These are phyloP conservation scores for human DNA, from an alignment of 2,113 vertebrate species.

Conservation along the genomic window GRCh38 chrX:78494501-78495000, in stretches of 20 bases:
- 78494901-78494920: no score
- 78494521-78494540: neutral
- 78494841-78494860: neutral
- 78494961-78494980: no score
- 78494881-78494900: neutral
- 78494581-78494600: neutral
- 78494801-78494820: neutral
- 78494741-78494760: neutral
- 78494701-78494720: neutral
- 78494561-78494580: neutral
- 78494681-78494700: neutral
- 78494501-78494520: neutral
- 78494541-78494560: neutral
- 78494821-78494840: neutral
- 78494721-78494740: neutral
- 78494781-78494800: neutral
- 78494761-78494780: neutral
- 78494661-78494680: neutral
- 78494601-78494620: neutral
- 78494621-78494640: neutral
- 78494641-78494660: neutral
- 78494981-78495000: no score
- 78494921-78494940: no score
- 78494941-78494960: no score
- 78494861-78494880: neutral